Percentiles rank a stretch among this genome's conserved stretches.
Conservation (phyloP, 30 jellyfish, hydroid and myxozoan species). For the Hydra vulgaris region DNA sequence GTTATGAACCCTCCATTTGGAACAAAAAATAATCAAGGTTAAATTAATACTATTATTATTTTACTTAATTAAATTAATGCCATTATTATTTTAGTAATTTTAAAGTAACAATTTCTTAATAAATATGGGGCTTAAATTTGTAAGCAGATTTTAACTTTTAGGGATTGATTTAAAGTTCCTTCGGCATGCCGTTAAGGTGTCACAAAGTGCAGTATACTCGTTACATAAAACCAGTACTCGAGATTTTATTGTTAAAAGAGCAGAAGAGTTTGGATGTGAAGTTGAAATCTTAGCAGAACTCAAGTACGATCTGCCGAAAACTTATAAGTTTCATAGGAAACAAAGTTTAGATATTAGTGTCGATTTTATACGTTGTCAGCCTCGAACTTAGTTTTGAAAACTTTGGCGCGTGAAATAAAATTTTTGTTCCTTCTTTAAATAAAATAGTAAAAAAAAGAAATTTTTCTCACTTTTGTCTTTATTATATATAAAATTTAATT, state of each 20-base stretch:
- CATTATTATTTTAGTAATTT: no score
- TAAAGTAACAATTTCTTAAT: no score
- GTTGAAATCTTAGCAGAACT: constrained; percentile 82
- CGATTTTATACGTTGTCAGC: constrained; percentile 69
- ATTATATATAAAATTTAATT: no score
- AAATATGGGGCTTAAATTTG: no score
- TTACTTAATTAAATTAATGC: neutral
- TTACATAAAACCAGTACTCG: constrained; percentile 87
- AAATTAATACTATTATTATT: neutral
- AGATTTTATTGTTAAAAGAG: constrained; percentile 52
- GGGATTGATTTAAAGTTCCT: constrained; percentile 75
- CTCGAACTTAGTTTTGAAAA: neutral
- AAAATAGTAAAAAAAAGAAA: no score
- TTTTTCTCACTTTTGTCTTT: no score
- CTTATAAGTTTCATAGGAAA: constrained; percentile 65
- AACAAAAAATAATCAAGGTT: constrained; percentile 84
- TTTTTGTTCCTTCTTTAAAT: no score
- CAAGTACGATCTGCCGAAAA: constrained; percentile 66
- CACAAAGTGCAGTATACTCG: constrained; percentile 60
- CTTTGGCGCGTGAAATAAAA: no score
- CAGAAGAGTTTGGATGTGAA: constrained; percentile 60
- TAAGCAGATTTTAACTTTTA: no score
- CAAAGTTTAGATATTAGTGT: constrained; percentile 70
- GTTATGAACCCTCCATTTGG: constrained; percentile 99
- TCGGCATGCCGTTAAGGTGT: constrained; percentile 45